A percentile compares a stretch with the other conserved stretches of the same genome.
These are phyloP conservation scores for Lordiphosa clarofinis DNA, from an alignment of 1,140 invertebrate genomes.

Conservation along the genomic window DNA sequence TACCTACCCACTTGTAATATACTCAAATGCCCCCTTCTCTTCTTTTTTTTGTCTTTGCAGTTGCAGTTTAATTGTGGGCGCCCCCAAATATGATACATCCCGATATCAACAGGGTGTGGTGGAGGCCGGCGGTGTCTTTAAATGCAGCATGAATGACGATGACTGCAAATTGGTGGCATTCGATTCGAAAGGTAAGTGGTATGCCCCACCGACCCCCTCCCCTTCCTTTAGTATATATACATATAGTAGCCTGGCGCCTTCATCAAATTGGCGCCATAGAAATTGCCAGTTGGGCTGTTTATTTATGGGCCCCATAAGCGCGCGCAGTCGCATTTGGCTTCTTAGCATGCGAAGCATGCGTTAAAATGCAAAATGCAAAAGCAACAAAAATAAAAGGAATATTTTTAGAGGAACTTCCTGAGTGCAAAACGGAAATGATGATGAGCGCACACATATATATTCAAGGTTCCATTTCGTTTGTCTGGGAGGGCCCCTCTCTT, in stretches of 20 bases:
- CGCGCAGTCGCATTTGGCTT: constrained; percentile 22
- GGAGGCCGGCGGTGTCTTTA: constrained; percentile 88
- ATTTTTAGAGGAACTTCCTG: constrained; percentile 41
- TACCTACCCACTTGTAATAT: no score
- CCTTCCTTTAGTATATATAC: no score
- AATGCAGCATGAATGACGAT: constrained; percentile 83
- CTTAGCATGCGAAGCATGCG: constrained; percentile 54
- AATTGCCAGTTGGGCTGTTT: constrained; percentile 32
- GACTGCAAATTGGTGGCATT: constrained; percentile 86
- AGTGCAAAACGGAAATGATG: constrained; percentile 65
- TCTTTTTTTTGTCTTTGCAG: constrained; percentile 30
- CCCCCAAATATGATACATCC: constrained; percentile 86
- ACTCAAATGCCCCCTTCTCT: not conserved
- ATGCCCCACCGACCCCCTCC: no score
- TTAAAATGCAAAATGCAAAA: not conserved
- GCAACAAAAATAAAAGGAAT: not conserved
- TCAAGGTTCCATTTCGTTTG: constrained; percentile 30
- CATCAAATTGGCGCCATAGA: constrained; percentile 42
- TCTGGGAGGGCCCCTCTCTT: not conserved
- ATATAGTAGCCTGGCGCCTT: not conserved
- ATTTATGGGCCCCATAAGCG: constrained; percentile 68
- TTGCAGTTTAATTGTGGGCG: constrained; percentile 89
- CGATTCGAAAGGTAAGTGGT: constrained; percentile 85
- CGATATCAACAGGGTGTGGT: constrained; percentile 81
- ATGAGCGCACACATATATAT: constrained; percentile 24